phyloP scores from a whole-genome alignment of 2,888 invertebrate species.

The Monopis laevigella region DNA sequence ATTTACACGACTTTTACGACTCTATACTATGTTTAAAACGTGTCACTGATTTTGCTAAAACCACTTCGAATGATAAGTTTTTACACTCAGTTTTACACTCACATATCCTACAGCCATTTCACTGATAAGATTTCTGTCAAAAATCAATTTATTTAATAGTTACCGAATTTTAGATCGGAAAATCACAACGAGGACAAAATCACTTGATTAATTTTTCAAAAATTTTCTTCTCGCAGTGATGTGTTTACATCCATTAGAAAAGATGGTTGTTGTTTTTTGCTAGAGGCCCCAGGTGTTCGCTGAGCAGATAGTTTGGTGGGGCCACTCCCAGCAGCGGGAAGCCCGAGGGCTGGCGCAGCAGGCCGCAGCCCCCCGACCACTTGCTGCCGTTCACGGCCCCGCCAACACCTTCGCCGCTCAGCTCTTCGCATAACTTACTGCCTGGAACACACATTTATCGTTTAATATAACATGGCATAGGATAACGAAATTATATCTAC shows the following conservation, averaged over 20 bases:
- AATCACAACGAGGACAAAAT: slow-evolving; percentile 8
- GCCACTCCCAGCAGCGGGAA: slow-evolving; percentile 69
- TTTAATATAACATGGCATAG: too few species aligned
- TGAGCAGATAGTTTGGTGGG: slow-evolving; percentile 69
- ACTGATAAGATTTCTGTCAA: too few species aligned
- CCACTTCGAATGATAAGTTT: too few species aligned
- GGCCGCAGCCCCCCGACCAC: slow-evolving; percentile 71
- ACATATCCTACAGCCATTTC: too few species aligned
- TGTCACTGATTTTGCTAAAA: too few species aligned
- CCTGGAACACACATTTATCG: slow-evolving; percentile 29
- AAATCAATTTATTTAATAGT: too few species aligned
- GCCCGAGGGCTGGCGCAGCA: slow-evolving; percentile 70
- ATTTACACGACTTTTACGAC: too few species aligned
- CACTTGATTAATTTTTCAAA: slow-evolving; percentile 5
- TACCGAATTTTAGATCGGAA: neutral
- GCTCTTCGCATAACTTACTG: slow-evolving; percentile 54
- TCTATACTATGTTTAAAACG: too few species aligned
- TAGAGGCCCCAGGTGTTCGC: slow-evolving; percentile 70
- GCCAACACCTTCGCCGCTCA: slow-evolving; percentile 44
- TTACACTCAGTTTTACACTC: too few species aligned
- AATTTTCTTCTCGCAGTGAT: slow-evolving; percentile 4
- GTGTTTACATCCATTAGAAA: slow-evolving; percentile 60
- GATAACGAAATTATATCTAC: too few species aligned
- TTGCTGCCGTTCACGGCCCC: slow-evolving; percentile 53
- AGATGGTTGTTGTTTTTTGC: slow-evolving; percentile 71